Conservation (phyloP, 2,888 invertebrate species). For the Melinaea marsaeus region DNA sequence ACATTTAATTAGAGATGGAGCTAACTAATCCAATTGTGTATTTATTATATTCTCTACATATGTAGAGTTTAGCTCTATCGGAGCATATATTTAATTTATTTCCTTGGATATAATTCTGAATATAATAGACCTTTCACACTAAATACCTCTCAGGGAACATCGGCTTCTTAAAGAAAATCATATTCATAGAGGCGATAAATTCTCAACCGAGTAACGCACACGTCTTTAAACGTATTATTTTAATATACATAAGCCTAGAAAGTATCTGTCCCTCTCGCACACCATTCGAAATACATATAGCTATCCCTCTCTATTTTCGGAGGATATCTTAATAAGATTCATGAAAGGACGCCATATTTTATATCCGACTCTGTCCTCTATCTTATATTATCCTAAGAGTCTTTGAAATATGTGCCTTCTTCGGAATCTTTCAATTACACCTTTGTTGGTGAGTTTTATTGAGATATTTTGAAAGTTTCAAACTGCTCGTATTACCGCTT, state of each 20-base stretch:
- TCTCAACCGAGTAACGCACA: slow-evolving; percentile 53
- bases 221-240: slow-evolving; percentile 76
- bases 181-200: slow-evolving; percentile 76
- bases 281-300: slow-evolving; percentile 36
- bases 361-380: slow-evolving; percentile 82
- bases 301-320: slow-evolving; percentile 73
- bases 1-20: no score
- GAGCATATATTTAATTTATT: no score
- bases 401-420: slow-evolving; percentile 76
- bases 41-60: no score
- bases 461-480: slow-evolving; percentile 28
- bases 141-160: slow-evolving; percentile 61
- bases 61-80: no score
- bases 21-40: no score
- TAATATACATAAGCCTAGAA: slow-evolving; percentile 73
- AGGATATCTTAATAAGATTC: slow-evolving; percentile 90
- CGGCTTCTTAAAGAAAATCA: slow-evolving; percentile 72
- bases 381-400: slow-evolving; percentile 77
- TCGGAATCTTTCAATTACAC: slow-evolving; percentile 77
- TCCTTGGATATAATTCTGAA: slow-evolving; percentile 17
- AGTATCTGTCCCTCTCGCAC: slow-evolving; percentile 42
- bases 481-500: slow-evolving; percentile 3
- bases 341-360: slow-evolving; percentile 90
- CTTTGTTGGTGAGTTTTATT: slow-evolving; percentile 57
- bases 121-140: slow-evolving; percentile 52